Conservation (phyloP, 2,797 vertebrate species). For the Macropodus opercularis region DNA sequence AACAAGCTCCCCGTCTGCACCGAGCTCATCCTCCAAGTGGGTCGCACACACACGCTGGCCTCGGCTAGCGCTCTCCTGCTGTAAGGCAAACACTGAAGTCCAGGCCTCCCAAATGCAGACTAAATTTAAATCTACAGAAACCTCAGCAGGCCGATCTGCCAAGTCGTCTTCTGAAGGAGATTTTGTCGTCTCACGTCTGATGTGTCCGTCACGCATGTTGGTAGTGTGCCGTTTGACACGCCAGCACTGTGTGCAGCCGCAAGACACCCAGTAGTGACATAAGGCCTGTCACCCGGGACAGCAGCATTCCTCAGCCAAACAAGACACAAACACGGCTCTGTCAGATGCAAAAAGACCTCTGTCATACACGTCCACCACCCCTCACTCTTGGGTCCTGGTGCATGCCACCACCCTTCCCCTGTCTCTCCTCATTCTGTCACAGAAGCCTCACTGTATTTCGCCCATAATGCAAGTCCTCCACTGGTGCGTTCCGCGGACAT, state of each 20-base stretch:
- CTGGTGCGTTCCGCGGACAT: conserved; percentile 79
- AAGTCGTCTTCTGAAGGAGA: conserved; percentile 4
- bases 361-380: conserved; percentile 71
- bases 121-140: conserved; percentile 27
- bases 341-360: conserved; percentile 81
- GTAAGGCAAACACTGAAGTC: conserved; percentile 57
- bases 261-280: conserved; percentile 75
- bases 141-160: background rate
- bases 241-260: conserved; percentile 67
- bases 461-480: conserved; percentile 81
- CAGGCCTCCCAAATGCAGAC: conserved; percentile 26
- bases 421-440: conserved; percentile 70
- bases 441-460: conserved; percentile 78
- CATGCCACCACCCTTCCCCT: conserved; percentile 77
- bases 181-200: conserved; percentile 26
- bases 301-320: conserved; percentile 75
- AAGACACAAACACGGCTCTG: conserved; percentile 82
- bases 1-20: conserved; percentile 75
- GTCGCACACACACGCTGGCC: conserved; percentile 67
- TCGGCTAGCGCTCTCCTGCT: conserved; percentile 65
- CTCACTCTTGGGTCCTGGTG: conserved; percentile 69
- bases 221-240: conserved; percentile 65
- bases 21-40: conserved; percentile 71
- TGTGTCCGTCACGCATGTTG: conserved; percentile 69
- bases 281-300: conserved; percentile 71